Evolutionary conservation across 1,140 invertebrate species (phyloP), one percentile per base, ranked within the genome.

Genomic region (Neodiprion fabricii): DNA sequence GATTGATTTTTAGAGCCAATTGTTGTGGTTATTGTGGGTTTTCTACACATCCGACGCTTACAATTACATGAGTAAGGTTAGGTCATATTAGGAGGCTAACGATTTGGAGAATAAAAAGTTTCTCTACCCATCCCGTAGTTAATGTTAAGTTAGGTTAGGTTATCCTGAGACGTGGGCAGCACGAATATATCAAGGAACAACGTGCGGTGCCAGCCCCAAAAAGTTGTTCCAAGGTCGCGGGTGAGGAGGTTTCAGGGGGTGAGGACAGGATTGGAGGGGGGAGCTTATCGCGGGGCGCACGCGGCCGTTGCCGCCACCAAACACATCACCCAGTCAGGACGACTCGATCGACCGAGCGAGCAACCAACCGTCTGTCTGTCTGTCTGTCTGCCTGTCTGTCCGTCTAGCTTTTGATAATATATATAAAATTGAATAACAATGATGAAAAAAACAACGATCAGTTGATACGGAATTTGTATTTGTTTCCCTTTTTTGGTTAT

Each of bases 241-340:
- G 61, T 72, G 53, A 40, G 28, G 28, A 1, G 53, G 53, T 61
- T 61, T 14, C n/a, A 14, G 53, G 53, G 11, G 5, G 9, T 61
- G 53, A 12, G 53, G 53, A 14, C 4, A 5, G 53, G 53, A 17
- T 61, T 12, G 53, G 53, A 14, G 75, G 77, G 75, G 75, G 76
- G 75, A 75, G 84, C 85, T 86, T 85, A 86, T 86, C 85, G 84
- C 81, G 75, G 80, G 82, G 83, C 76, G 84, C 84, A 85, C 83
- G 84, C 85, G 84, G 85, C 85, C 83, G 80, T 83, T 81, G 82
- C 82, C 83, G 82, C 82, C 28, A 40, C 28, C 82, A 85, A 83
- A 84, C 84, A 85, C 83, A 61, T 61, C 53, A 61, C 53, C 53
- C 53, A 40, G 53, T 61, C 53, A 17, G n/a, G 53, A 61, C 11